Percentiles rank a stretch among this genome's conserved stretches.
These are phyloP conservation scores for Eubasilissa splendida DNA, from an alignment of 2,888 invertebrate species.

Conservation along the genomic window DNA sequence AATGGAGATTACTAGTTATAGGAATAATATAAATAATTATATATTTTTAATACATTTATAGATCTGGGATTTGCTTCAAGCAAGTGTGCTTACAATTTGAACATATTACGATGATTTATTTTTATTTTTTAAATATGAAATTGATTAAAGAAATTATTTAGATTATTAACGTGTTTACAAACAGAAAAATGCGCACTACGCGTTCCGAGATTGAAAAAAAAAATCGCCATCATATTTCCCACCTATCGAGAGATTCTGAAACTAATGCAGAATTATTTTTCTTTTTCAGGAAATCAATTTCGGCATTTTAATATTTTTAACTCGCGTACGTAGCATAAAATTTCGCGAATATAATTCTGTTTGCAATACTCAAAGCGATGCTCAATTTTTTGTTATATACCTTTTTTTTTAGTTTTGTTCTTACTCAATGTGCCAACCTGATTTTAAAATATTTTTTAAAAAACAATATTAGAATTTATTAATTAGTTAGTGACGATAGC, in stretches of 20 bases:
- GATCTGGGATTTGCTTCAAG: slow-evolving; percentile 1
- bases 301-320: too few relatives aligned
- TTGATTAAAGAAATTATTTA: neutral
- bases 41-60: neutral
- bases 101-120: neutral
- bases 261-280: too few relatives aligned
- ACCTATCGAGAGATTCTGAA: neutral
- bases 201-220: neutral
- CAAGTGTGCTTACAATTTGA: slow-evolving; percentile 6
- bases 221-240: neutral
- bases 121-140: slow-evolving; percentile 7
- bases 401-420: neutral
- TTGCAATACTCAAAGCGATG: neutral
- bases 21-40: neutral
- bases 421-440: slow-evolving; percentile 15
- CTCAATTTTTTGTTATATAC: neutral
- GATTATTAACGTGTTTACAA: neutral
- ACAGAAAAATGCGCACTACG: neutral
- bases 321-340: too few relatives aligned
- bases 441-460: neutral
- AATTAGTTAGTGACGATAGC: neutral
- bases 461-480: neutral
- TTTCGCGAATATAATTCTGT: too few relatives aligned
- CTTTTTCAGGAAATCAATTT: too few relatives aligned
- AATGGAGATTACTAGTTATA: slow-evolving; percentile 30